Evolutionary conservation across 2,113 vertebrate genomes (phyloP).

Genomic region (Alouatta palliata): DNA sequence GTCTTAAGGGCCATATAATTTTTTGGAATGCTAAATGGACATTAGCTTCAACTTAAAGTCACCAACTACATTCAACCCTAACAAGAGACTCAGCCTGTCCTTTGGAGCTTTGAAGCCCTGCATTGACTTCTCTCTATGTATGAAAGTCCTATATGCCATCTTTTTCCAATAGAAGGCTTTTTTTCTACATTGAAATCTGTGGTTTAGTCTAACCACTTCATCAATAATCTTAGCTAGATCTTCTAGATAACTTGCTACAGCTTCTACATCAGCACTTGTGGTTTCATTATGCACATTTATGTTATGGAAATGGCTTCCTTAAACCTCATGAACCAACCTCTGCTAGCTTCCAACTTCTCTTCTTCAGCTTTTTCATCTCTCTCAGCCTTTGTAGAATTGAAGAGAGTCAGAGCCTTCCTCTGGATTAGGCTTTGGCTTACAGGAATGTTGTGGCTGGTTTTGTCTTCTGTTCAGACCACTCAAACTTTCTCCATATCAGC

Average conservation of each 20-base stretch:
- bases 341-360: neutral
- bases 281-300: neutral
- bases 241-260: neutral
- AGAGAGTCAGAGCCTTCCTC: neutral
- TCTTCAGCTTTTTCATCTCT: neutral
- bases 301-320: neutral
- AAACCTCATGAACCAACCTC: neutral
- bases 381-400: neutral
- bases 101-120: neutral
- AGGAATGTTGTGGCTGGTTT: no score
- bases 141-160: neutral
- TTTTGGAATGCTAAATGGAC: neutral
- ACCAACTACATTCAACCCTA: neutral
- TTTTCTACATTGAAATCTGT: neutral
- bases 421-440: neutral
- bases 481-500: neutral
- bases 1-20: neutral
- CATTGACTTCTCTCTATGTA: neutral
- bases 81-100: neutral
- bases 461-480: neutral
- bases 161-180: neutral
- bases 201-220: neutral
- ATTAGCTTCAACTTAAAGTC: neutral
- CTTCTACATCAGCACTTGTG: neutral
- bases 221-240: neutral